Conservation (phyloP, 2,888 invertebrate genomes). For the Torymus aiolomorphi region DNA sequence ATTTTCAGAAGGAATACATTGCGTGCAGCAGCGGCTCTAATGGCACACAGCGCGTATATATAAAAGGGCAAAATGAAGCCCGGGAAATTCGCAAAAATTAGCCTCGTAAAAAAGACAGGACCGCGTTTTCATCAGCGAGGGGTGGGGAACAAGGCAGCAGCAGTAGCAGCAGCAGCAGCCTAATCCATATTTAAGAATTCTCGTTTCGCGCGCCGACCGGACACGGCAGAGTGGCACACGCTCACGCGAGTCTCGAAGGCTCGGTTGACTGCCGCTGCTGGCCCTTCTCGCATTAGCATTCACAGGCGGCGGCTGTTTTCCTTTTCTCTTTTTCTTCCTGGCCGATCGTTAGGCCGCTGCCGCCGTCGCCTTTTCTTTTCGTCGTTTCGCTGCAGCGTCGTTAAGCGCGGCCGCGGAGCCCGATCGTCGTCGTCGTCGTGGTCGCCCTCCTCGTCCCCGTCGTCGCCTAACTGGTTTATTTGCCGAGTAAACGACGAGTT, state of each 20-base stretch:
- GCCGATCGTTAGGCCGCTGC: not conserved
- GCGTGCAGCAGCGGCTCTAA: too few species aligned
- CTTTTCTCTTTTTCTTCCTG: not conserved
- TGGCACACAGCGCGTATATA: too few species aligned
- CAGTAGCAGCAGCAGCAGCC: not conserved
- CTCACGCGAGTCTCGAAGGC: conserved; percentile 26
- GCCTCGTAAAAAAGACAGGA: not conserved
- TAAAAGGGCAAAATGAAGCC: too few species aligned
- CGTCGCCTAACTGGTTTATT: conserved; percentile 12
- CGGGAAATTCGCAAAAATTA: not conserved
- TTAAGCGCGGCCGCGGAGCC: not conserved
- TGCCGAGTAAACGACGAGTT: conserved; percentile 39
- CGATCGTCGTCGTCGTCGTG: not conserved
- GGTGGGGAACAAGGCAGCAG: not conserved
- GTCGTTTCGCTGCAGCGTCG: conserved; percentile 3
- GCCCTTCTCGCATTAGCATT: conserved; percentile 25
- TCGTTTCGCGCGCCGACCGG: conserved; percentile 15
- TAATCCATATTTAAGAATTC: conserved; percentile 44
- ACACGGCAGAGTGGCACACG: conserved; percentile 17
- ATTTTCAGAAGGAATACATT: too few species aligned
- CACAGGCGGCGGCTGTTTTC: not conserved
- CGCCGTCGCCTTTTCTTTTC: not conserved
- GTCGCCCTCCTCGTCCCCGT: not conserved
- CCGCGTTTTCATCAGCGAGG: not conserved
- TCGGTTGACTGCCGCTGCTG: too few species aligned